Evolutionary conservation across 2,888 invertebrate genomes (phyloP), one percentile per base, ranked within the genome.

Genomic region (Harpagoxenus sublaevis): DNA sequence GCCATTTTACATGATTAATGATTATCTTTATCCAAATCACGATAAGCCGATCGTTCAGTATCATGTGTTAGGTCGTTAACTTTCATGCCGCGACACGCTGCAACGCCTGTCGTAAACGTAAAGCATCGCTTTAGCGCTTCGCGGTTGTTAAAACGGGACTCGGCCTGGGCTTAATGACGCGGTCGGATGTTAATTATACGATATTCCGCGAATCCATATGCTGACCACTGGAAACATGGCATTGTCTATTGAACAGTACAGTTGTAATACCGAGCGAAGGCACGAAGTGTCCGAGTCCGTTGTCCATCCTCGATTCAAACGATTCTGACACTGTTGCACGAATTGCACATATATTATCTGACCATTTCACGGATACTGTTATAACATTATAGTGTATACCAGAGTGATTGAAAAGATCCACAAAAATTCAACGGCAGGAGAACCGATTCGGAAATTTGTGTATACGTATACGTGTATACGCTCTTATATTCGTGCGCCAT

Each of bases 111-210:
- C 83, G 66, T 84, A 53, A 71, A 51, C 70, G 57, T 71, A 68
- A 83, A 63, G 66, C 71, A 74, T 84, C 60, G 84, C 74, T 71
- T 86, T 85, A 84, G 65, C 65, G 77, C 63, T 63, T 28, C 39
- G 23, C 35, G 51, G 35, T 57, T 86, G 63, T 87, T 83, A 84
- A 89, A 89, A 84, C 86, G 63, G 53, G n/a, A 57, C 39, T 23
- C 45, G 1, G 57, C 31, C 48, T 48, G 60, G 86, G 87, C 82
- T 88, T 89, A 90, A 90, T 87, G 89, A 87, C 81, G 75, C 82
- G 45, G 70, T 63, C 81, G 84, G 70, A 91, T 88, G 90, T 90
- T 90, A 91, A 90, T 91, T 90, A 88, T 85, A 88, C 86, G 87
- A 87, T 87, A 84, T 91, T 86, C 82, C 84, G 70, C 83, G 87